A percentile compares a stretch with the other conserved stretches of the same genome.
Conservation (phyloP, 2,113 vertebrate genomes). For the Heliornis fulica region DNA sequence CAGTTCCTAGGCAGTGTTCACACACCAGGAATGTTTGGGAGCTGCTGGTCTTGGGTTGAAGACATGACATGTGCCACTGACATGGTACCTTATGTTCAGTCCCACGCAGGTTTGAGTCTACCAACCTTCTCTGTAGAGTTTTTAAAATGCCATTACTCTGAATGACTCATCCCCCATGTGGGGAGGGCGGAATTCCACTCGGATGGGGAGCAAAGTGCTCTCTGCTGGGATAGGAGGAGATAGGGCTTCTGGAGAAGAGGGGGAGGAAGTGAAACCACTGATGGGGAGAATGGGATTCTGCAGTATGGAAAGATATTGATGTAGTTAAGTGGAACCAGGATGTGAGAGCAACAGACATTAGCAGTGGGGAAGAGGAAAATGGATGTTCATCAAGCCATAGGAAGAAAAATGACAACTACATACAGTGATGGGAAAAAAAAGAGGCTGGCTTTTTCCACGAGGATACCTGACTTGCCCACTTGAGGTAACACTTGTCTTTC, state of each 20-base stretch:
- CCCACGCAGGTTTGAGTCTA: constrained; percentile 15
- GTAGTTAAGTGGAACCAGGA: not conserved
- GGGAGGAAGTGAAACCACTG: not conserved
- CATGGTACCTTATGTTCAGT: not conserved
- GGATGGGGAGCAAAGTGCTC: not conserved
- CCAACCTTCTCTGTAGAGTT: constrained; percentile 29
- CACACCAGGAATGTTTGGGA: not conserved
- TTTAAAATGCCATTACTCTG: constrained; percentile 38
- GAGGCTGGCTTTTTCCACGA: not conserved
- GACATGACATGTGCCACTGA: not conserved
- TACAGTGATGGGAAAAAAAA: not conserved
- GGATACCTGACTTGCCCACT: not conserved
- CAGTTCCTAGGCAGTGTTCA: not conserved
- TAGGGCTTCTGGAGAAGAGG: not conserved
- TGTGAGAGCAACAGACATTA: not conserved
- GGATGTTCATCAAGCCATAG: not conserved
- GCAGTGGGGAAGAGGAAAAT: not conserved
- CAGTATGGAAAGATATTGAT: not conserved
- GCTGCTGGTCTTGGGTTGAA: not conserved
- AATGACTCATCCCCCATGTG: not conserved
- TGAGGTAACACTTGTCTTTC: not conserved
- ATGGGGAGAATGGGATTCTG: not conserved
- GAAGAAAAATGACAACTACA: not conserved
- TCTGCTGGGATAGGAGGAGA: not conserved
- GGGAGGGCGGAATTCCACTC: constrained; percentile 54